A percentile compares a stretch with the other conserved stretches of the same genome.
These are phyloP conservation scores for Oncorhynchus keta DNA, from an alignment of 2,113 vertebrate genomes.

Conservation along the genomic window DNA sequence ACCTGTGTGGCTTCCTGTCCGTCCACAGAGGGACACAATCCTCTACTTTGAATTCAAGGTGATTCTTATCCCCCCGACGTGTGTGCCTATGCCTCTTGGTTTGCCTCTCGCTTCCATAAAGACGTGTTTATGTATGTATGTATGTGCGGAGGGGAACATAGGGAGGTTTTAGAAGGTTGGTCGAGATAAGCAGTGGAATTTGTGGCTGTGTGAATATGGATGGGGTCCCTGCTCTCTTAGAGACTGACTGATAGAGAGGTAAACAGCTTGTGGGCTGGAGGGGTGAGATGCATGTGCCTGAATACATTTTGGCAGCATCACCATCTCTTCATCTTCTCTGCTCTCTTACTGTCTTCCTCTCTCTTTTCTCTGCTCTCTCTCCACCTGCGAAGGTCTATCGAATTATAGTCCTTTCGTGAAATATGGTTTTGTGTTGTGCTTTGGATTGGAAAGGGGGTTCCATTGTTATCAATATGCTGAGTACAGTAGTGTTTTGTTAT, in stretches of 20 bases:
- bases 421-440: conserved; percentile 33
- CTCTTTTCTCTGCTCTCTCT: conserved; percentile 3
- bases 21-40: conserved; percentile 68
- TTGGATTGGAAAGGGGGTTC: conserved; percentile 36
- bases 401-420: not conserved
- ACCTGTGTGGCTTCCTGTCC: conserved; percentile 51
- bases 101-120: conserved; percentile 77
- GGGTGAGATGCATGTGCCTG: conserved; percentile 64
- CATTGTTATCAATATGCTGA: conserved; percentile 35
- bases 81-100: conserved; percentile 66
- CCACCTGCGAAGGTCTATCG: conserved; percentile 28
- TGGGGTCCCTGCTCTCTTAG: conserved; percentile 70
- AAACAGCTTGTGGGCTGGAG: conserved; percentile 73
- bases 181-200: conserved; percentile 80
- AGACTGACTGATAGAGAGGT: conserved; percentile 77
- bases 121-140: conserved; percentile 80
- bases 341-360: too few species aligned
- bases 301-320: conserved; percentile 63
- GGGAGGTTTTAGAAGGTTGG: conserved; percentile 47
- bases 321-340: conserved; percentile 36
- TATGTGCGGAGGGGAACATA: conserved; percentile 73
- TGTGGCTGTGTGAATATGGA: conserved; percentile 79
- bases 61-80: conserved; percentile 72
- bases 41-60: conserved; percentile 81
- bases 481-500: not conserved